Base-by-base conservation (phyloP, 1,140 invertebrate species). In the Drosophila santomea region DNA sequence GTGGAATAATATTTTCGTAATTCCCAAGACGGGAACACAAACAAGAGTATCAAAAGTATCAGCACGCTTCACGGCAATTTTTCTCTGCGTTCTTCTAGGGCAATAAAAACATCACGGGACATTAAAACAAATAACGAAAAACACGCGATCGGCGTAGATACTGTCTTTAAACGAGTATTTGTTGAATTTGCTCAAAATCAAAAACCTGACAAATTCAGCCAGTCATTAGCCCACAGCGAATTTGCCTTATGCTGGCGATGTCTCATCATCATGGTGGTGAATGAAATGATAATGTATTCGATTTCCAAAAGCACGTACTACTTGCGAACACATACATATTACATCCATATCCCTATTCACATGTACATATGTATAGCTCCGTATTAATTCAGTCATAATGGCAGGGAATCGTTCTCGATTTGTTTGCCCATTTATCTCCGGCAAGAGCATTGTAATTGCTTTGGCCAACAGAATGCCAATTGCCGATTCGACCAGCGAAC, bases 61-160 rank as follows among this genome's bases (percentile, higher is more conserved):
- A n/a, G 56, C 28, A 32, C 8, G 7, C 32, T 32, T 7, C 32
- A 32, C 32, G 39, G 28, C 11, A 0, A 32, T 8, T 45, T 23
- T 14, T 14, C 12, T 17, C 25, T 38, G 38, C 61, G 8, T 2
- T 14, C 71, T 20, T 47, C 23, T 57, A 25, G 58, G 69, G 47
- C 50, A 36, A 28, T 74, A 75, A 75, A 74, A 75, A 58, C 69
- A 66, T 75, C 54, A 67, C 58, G 72, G 23, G 15, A 58, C 75
- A 75, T 75, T 75, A 75, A 76, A 76, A 67, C 47, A 61, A 73
- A 73, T 61, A 73, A 61, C 41, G 52, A 76, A 59, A 43, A 43
- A 39, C 54, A 75, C 61, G 73, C 61, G 43, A 75, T 50, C 47
- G 25, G 15, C 35, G 2, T 12, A 41, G 11, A 63, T 47, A 63